A percentile compares a stretch with the other conserved stretches of the same genome.
These are phyloP conservation scores for Cisticola juncidis DNA, from an alignment of 2,113 vertebrate genomes.

Conservation along the genomic window DNA sequence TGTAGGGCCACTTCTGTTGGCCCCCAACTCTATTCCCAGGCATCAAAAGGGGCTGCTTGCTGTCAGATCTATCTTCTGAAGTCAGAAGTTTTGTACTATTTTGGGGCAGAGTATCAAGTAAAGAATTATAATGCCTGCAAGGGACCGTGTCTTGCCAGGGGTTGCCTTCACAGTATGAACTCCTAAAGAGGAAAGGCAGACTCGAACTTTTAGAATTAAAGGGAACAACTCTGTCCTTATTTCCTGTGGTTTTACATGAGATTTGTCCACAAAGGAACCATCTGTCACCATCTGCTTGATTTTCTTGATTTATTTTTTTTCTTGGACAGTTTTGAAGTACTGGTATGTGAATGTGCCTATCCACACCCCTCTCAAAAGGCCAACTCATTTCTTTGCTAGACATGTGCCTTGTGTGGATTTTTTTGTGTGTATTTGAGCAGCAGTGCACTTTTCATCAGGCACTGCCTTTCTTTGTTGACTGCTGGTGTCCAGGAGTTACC, in stretches of 20 bases:
- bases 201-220: not conserved
- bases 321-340: not conserved
- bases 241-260: conserved; percentile 40
- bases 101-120: not conserved
- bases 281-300: not conserved
- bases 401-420: not conserved
- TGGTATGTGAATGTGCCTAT: not conserved
- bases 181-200: not conserved
- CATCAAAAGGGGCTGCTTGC: not conserved
- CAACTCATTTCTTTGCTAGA: not conserved
- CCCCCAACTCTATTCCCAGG: not conserved
- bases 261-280: not conserved
- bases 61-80: not conserved
- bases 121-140: not conserved
- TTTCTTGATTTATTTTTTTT: not conserved
- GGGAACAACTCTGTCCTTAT: conserved; percentile 17
- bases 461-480: not conserved
- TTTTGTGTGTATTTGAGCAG: not conserved
- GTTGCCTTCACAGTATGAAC: not conserved
- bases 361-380: not conserved
- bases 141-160: not conserved
- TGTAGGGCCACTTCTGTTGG: not conserved
- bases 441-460: not conserved
- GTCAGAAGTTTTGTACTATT: not conserved
- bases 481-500: not conserved